Evolutionary conservation across 1,140 invertebrate genomes (phyloP), one percentile per base, ranked within the genome.

Genomic region (Aplysia californica): DNA sequence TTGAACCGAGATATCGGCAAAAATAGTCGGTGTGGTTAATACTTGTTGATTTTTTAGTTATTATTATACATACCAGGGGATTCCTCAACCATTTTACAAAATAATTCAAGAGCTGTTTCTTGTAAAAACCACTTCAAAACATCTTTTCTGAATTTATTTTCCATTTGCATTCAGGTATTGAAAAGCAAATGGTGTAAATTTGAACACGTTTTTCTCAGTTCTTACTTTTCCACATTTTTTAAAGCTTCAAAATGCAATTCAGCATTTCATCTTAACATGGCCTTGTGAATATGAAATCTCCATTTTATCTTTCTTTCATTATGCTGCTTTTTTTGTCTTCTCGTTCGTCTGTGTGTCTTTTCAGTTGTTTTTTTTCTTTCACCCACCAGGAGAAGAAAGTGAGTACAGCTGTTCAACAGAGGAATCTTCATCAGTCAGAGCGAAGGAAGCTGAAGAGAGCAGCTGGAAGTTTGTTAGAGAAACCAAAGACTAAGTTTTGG

Each of bases 401-500:
- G 35, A 72, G 31, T 26, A 72, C 31, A 33, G n/a, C 23, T 26
- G 76, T 79, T 18, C 41, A 64, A 44, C 84, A 87, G 75, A 87
- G 89, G 50, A 92, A 92, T 80, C 92, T 92, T 84, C 94, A 95
- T 85, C 92, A 93, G 79, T 91, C 93, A 83, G 95, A 96, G 83
- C 91, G 95, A 21, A 94, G 92, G 82, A 91, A 93, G 84, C 85
- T 95, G 31, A 91, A 95, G 23, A 89, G 95, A 85, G 93, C 94
- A 76, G 94, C 94, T 84, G 75, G 41, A 80, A 84, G 23, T 82
- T 86, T 66, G 77, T 83, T 18, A 78, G 73, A 65, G 61, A 72
- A 84, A 76, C 33, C 70, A 15, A 85, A 81, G 78, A 75, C 82
- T 3, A 86, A 85, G 72, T 85, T 80, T 65, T 86, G 81, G 81